Evolutionary conservation across 2,888 invertebrate species (phyloP).

Genomic region (Eulithis testata): DNA sequence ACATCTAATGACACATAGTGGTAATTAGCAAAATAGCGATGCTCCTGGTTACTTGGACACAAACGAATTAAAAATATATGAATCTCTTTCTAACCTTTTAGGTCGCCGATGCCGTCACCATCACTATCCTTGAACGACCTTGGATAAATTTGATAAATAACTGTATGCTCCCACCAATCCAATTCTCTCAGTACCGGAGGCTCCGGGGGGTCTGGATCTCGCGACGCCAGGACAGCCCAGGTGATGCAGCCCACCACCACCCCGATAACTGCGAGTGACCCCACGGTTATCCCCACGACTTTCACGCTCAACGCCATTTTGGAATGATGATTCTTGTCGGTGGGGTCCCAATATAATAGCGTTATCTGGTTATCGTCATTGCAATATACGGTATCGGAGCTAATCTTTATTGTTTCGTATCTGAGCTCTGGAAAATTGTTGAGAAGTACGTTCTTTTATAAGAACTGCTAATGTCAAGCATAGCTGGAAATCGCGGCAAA

Average conservation of each 20-base stretch:
- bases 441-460: too few relatives aligned
- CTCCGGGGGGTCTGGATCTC: slow-evolving; percentile 45
- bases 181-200: slow-evolving; percentile 42
- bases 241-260: slow-evolving; percentile 50
- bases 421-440: slow-evolving; percentile 7
- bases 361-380: slow-evolving; percentile 35
- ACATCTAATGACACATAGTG: too few relatives aligned
- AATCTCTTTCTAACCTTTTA: slow-evolving; percentile 82
- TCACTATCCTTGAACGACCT: slow-evolving; percentile 92
- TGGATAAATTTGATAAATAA: slow-evolving; percentile 93
- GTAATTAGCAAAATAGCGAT: too few relatives aligned
- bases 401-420: slow-evolving; percentile 13
- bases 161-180: slow-evolving; percentile 92
- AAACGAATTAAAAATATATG: too few relatives aligned
- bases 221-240: slow-evolving; percentile 54
- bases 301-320: slow-evolving; percentile 45
- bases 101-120: slow-evolving; percentile 92
- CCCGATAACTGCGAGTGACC: slow-evolving; percentile 49
- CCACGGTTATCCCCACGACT: slow-evolving; percentile 42
- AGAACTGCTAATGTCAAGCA: too few relatives aligned
- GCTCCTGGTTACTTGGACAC: too few relatives aligned
- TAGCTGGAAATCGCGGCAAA: too few relatives aligned
- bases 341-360: slow-evolving; percentile 38
- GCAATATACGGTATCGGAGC: slow-evolving; percentile 26
- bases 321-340: slow-evolving; percentile 13